Conservation (phyloP, 2,113 vertebrate species). For the Trinectes maculatus region DNA sequence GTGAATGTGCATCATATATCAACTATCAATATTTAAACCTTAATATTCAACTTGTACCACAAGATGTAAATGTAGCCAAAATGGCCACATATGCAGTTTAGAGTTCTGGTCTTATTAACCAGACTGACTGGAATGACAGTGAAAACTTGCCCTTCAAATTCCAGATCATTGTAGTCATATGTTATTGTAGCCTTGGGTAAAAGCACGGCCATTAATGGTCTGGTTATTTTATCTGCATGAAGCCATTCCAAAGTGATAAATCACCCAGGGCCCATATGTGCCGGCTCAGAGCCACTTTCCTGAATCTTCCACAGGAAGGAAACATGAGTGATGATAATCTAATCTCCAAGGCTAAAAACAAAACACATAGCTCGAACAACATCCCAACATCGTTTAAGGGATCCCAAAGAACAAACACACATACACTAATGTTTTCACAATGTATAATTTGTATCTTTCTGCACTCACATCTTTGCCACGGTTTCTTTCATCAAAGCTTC, state of each 20-base stretch:
- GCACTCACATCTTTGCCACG: too few species aligned
- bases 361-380: background rate
- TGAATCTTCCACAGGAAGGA: constrained; percentile 39
- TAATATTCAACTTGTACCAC: background rate
- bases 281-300: constrained; percentile 38
- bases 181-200: constrained; percentile 72
- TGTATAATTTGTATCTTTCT: background rate
- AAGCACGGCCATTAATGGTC: constrained; percentile 73
- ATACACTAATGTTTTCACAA: background rate
- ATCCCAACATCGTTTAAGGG: constrained; percentile 13
- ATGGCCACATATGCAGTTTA: background rate
- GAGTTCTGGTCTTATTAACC: constrained; percentile 23
- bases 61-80: background rate
- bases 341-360: constrained; percentile 19
- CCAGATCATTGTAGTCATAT: constrained; percentile 70
- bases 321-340: constrained; percentile 49
- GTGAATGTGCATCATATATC: background rate
- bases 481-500: background rate
- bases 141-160: constrained; percentile 68
- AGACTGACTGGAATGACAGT: constrained; percentile 31
- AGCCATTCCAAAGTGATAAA: constrained; percentile 73
- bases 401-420: background rate
- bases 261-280: constrained; percentile 57
- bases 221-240: constrained; percentile 79
- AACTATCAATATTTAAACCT: background rate